Evolutionary conservation across 1,140 invertebrate genomes (phyloP), one percentile per base, ranked within the genome.

Genomic region (Agrilus planipennis): DNA sequence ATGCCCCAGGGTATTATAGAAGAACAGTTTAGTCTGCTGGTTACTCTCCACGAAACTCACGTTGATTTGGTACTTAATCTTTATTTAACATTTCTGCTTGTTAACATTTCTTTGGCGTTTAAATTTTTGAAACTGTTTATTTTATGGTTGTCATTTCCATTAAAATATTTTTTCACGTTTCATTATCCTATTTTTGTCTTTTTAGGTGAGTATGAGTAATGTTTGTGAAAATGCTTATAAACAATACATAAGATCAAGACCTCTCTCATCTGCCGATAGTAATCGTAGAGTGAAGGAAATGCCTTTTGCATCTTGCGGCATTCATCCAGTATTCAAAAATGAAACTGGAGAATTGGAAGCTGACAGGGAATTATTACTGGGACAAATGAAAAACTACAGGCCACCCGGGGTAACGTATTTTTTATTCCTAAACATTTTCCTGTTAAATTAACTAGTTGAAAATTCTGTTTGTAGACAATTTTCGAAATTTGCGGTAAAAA

Each of bases 151-250:
- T n/a, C n/a, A n/a, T n/a, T n/a, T n/a, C n/a, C n/a, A n/a, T 25
- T 12, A 29, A 14, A 25, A 19, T 10, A 5, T 30, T 39, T 28
- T 27, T 25, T 16, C 2, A 6, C 6, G 18, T n/a, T 23, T 45
- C 6, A n/a, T 41, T 38, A 42, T 39, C 27, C 15, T 14, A 38
- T n/a, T 44, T 34, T 39, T 23, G 15, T 15, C 15, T 31, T 31
- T 47, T 22, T 52, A 89, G 85, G 62, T 63, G 36, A 81, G 79
- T 45, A 75, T 89, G 58, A 65, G 72, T 43, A 76, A 80, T 42
- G 86, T 89, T 1, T 81, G 82, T 46, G 70, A 72, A 7, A 96
- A 95, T 60, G 93, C 86, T 2, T 93, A 90, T 66, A 80, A 84
- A 52, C 84, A 94, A 48, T 98, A 97, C 64, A 50, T 89, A 0